phyloP scores from a whole-genome alignment of 2,113 vertebrate genomes.

The Ornithorhynchus anatinus region DNA sequence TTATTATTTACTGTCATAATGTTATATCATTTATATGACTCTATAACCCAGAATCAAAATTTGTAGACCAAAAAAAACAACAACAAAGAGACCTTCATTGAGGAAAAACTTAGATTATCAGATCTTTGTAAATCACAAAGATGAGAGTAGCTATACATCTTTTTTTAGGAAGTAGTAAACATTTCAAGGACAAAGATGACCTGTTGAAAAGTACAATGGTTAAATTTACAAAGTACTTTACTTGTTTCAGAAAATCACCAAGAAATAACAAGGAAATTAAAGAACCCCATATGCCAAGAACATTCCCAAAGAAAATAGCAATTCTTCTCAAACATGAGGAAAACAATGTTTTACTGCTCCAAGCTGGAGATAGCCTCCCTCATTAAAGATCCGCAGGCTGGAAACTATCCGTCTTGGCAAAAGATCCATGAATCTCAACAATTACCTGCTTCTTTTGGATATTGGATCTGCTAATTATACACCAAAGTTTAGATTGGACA shows the following conservation, averaged over 20 bases:
- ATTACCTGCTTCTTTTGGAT: conserved; percentile 73
- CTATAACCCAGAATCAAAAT: no score
- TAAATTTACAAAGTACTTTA: conserved; percentile 58
- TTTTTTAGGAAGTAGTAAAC: conserved; percentile 22
- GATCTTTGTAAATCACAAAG: neutral
- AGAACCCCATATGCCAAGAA: conserved; percentile 58
- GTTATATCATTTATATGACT: no score
- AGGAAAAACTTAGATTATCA: no score
- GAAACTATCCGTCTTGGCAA: conserved; percentile 65
- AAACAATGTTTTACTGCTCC: conserved; percentile 62
- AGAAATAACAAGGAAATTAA: conserved; percentile 58
- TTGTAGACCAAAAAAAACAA: no score
- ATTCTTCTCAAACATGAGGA: conserved; percentile 62
- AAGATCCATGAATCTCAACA: conserved; percentile 65
- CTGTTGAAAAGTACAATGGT: conserved; percentile 33
- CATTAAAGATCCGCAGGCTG: conserved; percentile 62
- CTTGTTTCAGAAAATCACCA: conserved; percentile 60
- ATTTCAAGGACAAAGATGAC: conserved; percentile 44
- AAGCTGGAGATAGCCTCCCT: conserved; percentile 47
- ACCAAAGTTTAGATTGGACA: conserved; percentile 69
- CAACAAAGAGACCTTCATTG: no score
- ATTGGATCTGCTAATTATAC: conserved; percentile 66
- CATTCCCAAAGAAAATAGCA: conserved; percentile 60
- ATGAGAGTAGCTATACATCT: conserved; percentile 19
- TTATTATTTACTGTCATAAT: no score